Conservation (phyloP, 2,888 invertebrate genomes). For the Pandemis heparana region DNA sequence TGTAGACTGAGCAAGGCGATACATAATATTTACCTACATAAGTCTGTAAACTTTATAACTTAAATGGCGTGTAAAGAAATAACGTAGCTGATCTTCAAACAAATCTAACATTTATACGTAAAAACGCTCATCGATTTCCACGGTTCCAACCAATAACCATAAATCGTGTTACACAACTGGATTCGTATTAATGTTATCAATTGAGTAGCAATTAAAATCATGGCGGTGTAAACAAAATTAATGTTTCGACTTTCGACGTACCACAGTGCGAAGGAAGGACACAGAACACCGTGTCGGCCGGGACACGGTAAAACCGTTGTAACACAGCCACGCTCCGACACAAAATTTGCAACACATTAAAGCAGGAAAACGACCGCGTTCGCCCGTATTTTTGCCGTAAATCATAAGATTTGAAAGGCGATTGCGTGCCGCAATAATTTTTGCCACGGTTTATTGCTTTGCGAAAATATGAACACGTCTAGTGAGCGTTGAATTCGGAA, state of each 20-base stretch:
- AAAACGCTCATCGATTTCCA: conserved; percentile 60
- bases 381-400: conserved; percentile 59
- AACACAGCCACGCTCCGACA: conserved; percentile 33
- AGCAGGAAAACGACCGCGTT: conserved; percentile 49
- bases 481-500: conserved; percentile 28
- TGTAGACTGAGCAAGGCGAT: background rate
- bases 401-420: conserved; percentile 68
- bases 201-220: conserved; percentile 68
- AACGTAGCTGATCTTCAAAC: background rate
- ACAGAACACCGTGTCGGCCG: conserved; percentile 25
- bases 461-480: conserved; percentile 42
- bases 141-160: conserved; percentile 55
- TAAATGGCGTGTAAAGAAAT: background rate
- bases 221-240: conserved; percentile 67
- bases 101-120: conserved; percentile 31
- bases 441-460: conserved; percentile 66
- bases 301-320: conserved; percentile 46
- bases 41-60: background rate
- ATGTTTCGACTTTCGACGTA: conserved; percentile 60
- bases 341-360: conserved; percentile 10
- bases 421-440: conserved; percentile 59
- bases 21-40: background rate
- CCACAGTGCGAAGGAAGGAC: conserved; percentile 25
- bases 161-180: conserved; percentile 65
- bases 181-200: conserved; percentile 69